A percentile compares a stretch with the other conserved stretches of the same genome.
Evolutionary conservation across 53 echinoderm and acorn worm genomes (phyloP).

Genomic region (Glandiceps talaboti): DNA sequence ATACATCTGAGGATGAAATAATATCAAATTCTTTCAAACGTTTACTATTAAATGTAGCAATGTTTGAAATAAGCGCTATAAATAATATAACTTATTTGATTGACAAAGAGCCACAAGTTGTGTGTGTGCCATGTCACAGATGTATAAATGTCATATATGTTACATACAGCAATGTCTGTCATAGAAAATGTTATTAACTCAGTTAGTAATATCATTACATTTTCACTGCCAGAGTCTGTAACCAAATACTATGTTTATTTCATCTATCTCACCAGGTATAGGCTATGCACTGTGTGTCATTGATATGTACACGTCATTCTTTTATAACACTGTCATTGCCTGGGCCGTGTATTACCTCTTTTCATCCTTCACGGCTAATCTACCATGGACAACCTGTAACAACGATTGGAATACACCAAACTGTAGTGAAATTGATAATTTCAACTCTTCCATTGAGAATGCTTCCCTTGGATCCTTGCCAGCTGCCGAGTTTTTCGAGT

Average conservation of each 20-base stretch:
- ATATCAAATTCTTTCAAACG: too few relatives aligned
- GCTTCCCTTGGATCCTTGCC: conserved; percentile 23
- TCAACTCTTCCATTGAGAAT: conserved; percentile 8
- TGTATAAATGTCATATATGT: too few relatives aligned
- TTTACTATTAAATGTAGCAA: too few relatives aligned
- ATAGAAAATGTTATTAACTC: too few relatives aligned
- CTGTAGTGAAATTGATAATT: conserved; percentile 30
- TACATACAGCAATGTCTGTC: too few relatives aligned
- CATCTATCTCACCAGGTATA: conserved; percentile 32
- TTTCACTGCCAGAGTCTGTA: too few relatives aligned
- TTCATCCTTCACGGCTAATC: conserved; percentile 45
- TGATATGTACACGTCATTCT: conserved; percentile 74
- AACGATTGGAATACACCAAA: conserved; percentile 74
- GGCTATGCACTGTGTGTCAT: conserved; percentile 70
- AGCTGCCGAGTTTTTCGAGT: conserved; percentile 73
- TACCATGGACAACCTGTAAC: conserved; percentile 81
- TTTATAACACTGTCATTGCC: conserved; percentile 86
- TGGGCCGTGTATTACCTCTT: conserved; percentile 82
- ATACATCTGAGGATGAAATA: too few relatives aligned
- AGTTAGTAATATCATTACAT: too few relatives aligned
- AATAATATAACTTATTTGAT: too few relatives aligned
- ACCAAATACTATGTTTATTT: background rate
- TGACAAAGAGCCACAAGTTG: too few relatives aligned
- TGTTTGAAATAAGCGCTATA: too few relatives aligned
- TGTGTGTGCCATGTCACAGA: too few relatives aligned